Percentiles rank a stretch among this genome's conserved stretches.
phyloP scores from a whole-genome alignment of 2,113 vertebrate species.

The Shinisaurus crocodilurus region DNA sequence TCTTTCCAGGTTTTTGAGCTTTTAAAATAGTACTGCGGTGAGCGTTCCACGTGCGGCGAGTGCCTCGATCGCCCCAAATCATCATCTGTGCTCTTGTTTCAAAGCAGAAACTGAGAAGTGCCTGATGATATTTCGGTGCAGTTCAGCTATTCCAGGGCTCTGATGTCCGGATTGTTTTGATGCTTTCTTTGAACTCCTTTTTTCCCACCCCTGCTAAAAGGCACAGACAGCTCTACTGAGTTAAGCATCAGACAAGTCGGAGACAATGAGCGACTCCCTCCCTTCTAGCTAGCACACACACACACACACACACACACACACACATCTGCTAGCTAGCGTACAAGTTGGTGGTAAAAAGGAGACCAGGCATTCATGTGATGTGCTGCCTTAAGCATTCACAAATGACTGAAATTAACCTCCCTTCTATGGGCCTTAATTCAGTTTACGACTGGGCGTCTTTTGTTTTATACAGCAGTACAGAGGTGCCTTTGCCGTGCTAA shows the following conservation, averaged over 20 bases:
- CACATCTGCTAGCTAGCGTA: conserved; percentile 77
- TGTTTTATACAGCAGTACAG: conserved; percentile 73
- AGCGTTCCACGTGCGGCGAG: conserved; percentile 34
- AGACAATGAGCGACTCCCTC: conserved; percentile 72
- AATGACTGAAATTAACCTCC: conserved; percentile 73
- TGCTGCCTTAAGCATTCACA: conserved; percentile 59
- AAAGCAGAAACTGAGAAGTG: conserved; percentile 74
- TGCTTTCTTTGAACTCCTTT: conserved; percentile 82
- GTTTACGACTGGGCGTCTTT: conserved; percentile 64
- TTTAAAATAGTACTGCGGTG: conserved; percentile 55
- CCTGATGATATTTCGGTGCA: conserved; percentile 73
- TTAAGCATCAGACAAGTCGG: conserved; percentile 79
- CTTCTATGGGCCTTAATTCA: conserved; percentile 61
- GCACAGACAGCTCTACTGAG: conserved; percentile 76
- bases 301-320: conserved; percentile 35
- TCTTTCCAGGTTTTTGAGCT: conserved; percentile 47
- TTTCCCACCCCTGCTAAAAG: conserved; percentile 73
- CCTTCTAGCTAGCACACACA: conserved; percentile 9
- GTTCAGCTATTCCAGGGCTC: conserved; percentile 65
- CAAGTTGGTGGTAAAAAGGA: conserved; percentile 66
- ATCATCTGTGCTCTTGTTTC: conserved; percentile 61
- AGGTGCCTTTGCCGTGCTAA: conserved; percentile 78
- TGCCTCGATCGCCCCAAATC: conserved; percentile 61
- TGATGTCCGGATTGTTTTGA: conserved; percentile 78
- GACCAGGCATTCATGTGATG: conserved; percentile 74